Percentiles rank a stretch among this genome's conserved stretches.
Conservation (phyloP, 2,888 invertebrate species). For the Copidosoma aretas region DNA sequence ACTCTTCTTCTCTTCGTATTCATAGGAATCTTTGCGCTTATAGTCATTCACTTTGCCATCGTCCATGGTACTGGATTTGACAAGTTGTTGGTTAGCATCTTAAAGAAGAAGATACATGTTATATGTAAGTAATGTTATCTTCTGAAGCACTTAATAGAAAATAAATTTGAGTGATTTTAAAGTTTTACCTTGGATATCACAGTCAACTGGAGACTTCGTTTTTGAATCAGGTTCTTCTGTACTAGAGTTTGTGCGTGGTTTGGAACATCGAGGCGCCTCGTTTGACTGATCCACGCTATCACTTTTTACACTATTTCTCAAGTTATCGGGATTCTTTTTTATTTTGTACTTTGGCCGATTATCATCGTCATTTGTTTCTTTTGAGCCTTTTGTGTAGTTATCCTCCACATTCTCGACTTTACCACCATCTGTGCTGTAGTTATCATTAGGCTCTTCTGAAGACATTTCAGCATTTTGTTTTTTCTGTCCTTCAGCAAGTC, state of each 20-base stretch:
- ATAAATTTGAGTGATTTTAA: neutral
- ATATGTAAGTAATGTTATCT: too few relatives aligned
- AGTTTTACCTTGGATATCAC: conserved; percentile 13
- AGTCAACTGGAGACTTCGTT: neutral
- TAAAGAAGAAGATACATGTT: conserved; percentile 2
- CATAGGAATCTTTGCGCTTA: neutral
- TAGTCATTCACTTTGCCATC: neutral
- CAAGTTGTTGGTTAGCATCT: conserved; percentile 25
- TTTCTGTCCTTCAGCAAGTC: conserved; percentile 56
- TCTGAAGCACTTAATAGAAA: too few relatives aligned
- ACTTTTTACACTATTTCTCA: neutral
- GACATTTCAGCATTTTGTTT: conserved; percentile 43
- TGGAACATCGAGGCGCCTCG: conserved; percentile 5
- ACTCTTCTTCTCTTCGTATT: conserved; percentile 25
- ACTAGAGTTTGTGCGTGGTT: conserved; percentile 3
- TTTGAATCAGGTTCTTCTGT: conserved; percentile 5
- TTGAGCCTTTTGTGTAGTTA: conserved; percentile 10
- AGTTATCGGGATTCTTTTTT: conserved; percentile 13
- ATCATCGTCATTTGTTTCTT: conserved; percentile 13
- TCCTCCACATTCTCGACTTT: conserved; percentile 20
- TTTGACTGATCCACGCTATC: neutral
- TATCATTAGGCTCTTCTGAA: conserved; percentile 29
- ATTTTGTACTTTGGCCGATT: conserved; percentile 22
- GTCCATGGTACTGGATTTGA: neutral
- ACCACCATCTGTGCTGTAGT: conserved; percentile 24